Evolutionary conservation across 2,797 vertebrate genomes (phyloP).

Genomic region (Fistularia commersonii): DNA sequence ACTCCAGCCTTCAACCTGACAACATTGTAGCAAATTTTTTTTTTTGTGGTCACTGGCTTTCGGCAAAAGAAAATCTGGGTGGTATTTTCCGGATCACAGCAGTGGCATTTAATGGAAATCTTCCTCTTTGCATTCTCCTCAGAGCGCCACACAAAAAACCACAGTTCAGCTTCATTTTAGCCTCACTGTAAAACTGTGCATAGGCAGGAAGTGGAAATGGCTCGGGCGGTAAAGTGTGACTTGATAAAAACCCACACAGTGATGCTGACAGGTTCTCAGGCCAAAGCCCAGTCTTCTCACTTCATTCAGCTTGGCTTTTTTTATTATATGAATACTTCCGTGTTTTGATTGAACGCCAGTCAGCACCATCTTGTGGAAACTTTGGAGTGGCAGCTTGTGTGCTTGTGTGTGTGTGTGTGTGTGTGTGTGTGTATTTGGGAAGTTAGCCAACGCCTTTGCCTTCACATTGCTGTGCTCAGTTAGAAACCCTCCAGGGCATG

Average conservation of each 20-base stretch:
- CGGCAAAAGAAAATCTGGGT: conserved; percentile 36
- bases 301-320: conserved; percentile 46
- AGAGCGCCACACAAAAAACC: conserved; percentile 10
- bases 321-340: conserved; percentile 46
- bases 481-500: conserved; percentile 48
- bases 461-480: conserved; percentile 40
- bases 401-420: not conserved
- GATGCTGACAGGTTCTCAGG: conserved; percentile 25
- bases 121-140: conserved; percentile 6
- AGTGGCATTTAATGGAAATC: conserved; percentile 29
- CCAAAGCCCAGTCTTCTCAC: conserved; percentile 19
- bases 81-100: conserved; percentile 14
- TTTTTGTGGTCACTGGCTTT: conserved; percentile 22
- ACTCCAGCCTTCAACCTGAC: conserved; percentile 22
- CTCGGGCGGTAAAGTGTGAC: conserved; percentile 12
- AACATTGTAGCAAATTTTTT: conserved; percentile 9
- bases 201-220: conserved; percentile 1
- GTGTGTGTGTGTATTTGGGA: conserved; percentile 36
- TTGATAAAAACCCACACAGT: conserved; percentile 31
- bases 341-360: conserved; percentile 49
- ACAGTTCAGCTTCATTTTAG: conserved; percentile 25
- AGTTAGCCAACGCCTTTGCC: conserved; percentile 35
- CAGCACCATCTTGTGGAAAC: conserved; percentile 42
- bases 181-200: conserved; percentile 9
- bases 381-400: conserved; percentile 3